phyloP scores from a whole-genome alignment of 2,113 vertebrate genomes.

The Atherinomorus stipes region DNA sequence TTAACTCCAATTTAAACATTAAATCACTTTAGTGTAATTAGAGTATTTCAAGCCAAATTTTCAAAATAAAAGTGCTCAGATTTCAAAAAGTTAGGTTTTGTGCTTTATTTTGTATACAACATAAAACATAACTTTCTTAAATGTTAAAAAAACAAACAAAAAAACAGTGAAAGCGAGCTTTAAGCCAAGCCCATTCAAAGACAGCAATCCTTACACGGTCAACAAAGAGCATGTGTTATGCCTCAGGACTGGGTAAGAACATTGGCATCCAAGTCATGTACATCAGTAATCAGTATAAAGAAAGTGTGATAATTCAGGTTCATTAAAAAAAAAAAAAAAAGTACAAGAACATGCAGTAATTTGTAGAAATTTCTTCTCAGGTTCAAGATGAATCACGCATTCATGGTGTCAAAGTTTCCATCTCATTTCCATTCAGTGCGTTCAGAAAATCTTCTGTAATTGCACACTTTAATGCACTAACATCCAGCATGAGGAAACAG shows the following conservation, averaged over 20 bases:
- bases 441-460: neutral
- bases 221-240: neutral
- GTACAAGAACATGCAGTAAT: neutral
- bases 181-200: slow-evolving; percentile 13
- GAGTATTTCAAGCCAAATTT: too few species aligned
- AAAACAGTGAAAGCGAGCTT: neutral
- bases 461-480: neutral
- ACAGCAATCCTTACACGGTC: neutral
- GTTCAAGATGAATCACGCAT: neutral
- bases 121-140: slow-evolving; percentile 29
- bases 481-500: neutral
- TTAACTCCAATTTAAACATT: too few species aligned
- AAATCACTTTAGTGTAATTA: too few species aligned
- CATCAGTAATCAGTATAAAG: neutral
- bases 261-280: slow-evolving; percentile 28
- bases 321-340: neutral
- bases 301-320: too few species aligned
- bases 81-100: neutral
- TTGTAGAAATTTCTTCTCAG: neutral
- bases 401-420: neutral
- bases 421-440: slow-evolving; percentile 22
- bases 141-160: neutral
- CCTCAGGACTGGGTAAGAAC: neutral
- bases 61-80: neutral
- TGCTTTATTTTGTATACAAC: slow-evolving; percentile 62